Base-by-base conservation (phyloP, 2,113 vertebrate species). In the Tachysurus fulvidraco region DNA sequence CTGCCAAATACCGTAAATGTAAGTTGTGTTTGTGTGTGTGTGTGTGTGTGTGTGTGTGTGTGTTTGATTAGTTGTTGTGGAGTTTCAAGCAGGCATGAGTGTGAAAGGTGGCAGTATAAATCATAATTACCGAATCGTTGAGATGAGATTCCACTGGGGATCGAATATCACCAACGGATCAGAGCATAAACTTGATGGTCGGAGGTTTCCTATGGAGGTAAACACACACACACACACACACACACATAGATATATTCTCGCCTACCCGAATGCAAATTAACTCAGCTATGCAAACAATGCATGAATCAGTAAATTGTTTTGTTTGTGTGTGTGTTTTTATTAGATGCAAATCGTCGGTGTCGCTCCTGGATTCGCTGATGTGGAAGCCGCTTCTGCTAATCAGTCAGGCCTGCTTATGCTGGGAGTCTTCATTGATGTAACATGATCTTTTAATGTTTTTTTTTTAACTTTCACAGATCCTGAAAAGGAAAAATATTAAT, bases 71-170 rank as follows among this genome's bases (percentile, higher is more conserved):
- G 87, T 88, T 88, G 77, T 54, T 54, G 76, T 85, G 16, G 46
- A 81, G 83, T 81, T 88, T 76, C 6, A 85, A 19, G 10, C 12
- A 64, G 83, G 87, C 28, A 88, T 88, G 87, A 60, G 19, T 4
- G 52, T 85, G n/a, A 19, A 28, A 13, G 83, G 87, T 28, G 76
- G 23, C 16, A 4, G 83, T 28, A 73, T 88, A 36, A 67, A 67
- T 2, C 36, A 83, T 60, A 21, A 55, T 4, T 88, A 88, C 67
- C 54, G 28, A 23, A 41, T 84, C 14, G 25, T 74, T 2, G 77
- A 85, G 44, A 74, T 81, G 64, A 78, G 83, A 57, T 88, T 88
- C 77, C 87, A 88, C 83, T 85, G 87, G 87, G 87, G 87, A 2
- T 28, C 76, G 4, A 52, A 19, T 23, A 19, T 5, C 41, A 84